Percentiles rank a stretch among this genome's conserved stretches.
These are phyloP conservation scores for Drosophila aff. DNA, from an alignment of 1,140 invertebrate species.

Conservation along the genomic window DNA sequence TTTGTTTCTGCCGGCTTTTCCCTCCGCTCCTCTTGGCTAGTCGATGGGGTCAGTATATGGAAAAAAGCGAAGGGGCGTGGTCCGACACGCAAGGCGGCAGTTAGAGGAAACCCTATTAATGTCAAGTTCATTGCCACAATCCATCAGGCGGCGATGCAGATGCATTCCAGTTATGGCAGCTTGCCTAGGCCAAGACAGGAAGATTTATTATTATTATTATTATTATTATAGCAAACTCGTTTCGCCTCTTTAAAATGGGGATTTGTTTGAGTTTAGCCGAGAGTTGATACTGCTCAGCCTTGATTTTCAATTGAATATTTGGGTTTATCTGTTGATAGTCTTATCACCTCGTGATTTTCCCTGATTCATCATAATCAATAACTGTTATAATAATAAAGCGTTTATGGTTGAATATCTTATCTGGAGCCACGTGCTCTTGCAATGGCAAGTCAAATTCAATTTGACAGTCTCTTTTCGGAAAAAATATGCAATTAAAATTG, in stretches of 20 bases:
- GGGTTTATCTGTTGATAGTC: conserved; percentile 39
- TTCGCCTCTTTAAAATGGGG: conserved; percentile 9
- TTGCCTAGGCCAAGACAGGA: background rate
- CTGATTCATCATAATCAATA: conserved; percentile 34
- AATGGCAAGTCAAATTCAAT: conserved; percentile 39
- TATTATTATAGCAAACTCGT: conserved; percentile 33
- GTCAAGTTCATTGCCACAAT: conserved; percentile 83
- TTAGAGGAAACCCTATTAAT: conserved; percentile 76
- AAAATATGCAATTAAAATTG: conserved; percentile 58
- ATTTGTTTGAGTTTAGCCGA: conserved; percentile 16
- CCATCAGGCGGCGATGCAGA: conserved; percentile 24
- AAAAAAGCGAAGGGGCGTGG: conserved; percentile 15
- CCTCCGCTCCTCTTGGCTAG: background rate
- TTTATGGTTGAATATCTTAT: conserved; percentile 31
- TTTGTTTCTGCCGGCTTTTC: conserved; percentile 5
- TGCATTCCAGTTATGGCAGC: conserved; percentile 10
- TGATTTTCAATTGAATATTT: conserved; percentile 11
- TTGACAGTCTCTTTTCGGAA: conserved; percentile 37
- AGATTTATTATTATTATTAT: conserved; percentile 35
- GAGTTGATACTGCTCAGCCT: background rate
- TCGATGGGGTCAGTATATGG: conserved; percentile 18
- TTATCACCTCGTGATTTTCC: conserved; percentile 33
- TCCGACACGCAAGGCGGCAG: conserved; percentile 51
- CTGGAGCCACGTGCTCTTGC: conserved; percentile 13
- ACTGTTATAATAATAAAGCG: conserved; percentile 6